These are phyloP conservation scores for Alosa sapidissima DNA, from an alignment of 2,797 vertebrate species.

Conservation along the genomic window DNA sequence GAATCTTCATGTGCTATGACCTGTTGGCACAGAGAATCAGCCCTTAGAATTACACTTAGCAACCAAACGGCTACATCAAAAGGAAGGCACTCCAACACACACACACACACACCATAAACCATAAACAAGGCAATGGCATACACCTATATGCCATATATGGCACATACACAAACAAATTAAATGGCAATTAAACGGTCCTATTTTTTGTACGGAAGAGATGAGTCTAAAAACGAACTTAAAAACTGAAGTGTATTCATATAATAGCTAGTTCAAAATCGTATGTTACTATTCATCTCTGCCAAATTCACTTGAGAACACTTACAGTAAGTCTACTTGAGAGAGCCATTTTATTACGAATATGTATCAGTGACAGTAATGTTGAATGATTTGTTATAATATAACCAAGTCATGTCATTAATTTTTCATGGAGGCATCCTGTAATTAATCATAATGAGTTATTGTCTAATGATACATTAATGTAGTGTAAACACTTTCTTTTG, in stretches of 20 bases:
- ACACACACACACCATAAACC: too few species aligned
- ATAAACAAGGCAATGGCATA: too few species aligned
- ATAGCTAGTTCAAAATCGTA: not conserved
- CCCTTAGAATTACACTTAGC: not conserved
- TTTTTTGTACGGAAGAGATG: not conserved
- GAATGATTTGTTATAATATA: not conserved
- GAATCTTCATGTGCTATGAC: constrained; percentile 4
- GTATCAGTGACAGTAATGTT: not conserved
- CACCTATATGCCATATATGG: too few species aligned
- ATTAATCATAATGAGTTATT: not conserved
- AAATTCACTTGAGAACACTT: too few species aligned
- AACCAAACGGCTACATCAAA: not conserved
- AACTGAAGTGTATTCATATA: not conserved
- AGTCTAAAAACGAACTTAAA: not conserved
- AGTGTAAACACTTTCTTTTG: not conserved
- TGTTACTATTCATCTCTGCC: too few species aligned
- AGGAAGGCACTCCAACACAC: not conserved
- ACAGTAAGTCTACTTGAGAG: too few species aligned
- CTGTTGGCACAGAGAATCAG: constrained; percentile 6
- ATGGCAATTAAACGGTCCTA: not conserved
- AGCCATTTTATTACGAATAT: too few species aligned
- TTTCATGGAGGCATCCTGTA: not conserved
- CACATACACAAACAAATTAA: not conserved
- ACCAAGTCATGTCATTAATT: not conserved
- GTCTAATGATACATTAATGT: not conserved